Conservation (phyloP, 2,888 invertebrate genomes). For the Strigamia crassipes region DNA sequence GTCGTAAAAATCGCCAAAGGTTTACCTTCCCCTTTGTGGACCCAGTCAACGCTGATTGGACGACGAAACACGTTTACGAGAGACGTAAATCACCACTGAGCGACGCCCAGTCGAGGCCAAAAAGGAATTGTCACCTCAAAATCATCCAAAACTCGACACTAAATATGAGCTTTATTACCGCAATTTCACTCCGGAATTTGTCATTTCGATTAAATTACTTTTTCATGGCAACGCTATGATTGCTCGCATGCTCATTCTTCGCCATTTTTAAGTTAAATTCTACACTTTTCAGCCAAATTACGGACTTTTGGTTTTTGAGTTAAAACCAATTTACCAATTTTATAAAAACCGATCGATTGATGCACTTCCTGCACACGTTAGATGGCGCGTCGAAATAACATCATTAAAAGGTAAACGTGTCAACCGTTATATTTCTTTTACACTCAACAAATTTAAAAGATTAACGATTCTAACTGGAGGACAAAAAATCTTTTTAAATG, state of each 20-base stretch:
- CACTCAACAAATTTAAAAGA: not conserved
- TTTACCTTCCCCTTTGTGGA: constrained; percentile 42
- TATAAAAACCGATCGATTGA: not conserved
- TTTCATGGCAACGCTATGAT: not conserved
- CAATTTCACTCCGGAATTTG: not conserved
- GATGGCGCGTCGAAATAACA: not conserved
- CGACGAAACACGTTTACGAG: constrained; percentile 38
- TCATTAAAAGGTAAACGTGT: not conserved
- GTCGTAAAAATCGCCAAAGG: constrained; percentile 35
- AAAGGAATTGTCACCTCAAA: constrained; percentile 30
- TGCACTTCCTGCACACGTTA: not conserved
- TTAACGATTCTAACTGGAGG: not conserved
- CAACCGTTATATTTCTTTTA: not conserved
- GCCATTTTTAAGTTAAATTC: not conserved
- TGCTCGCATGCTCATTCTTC: not conserved
- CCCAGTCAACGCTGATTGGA: constrained; percentile 32
- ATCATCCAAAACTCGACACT: constrained; percentile 27
- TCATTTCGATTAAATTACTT: constrained; percentile 21
- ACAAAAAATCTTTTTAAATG: too few species aligned
- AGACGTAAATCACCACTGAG: constrained; percentile 28
- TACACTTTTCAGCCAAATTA: not conserved
- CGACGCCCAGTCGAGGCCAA: constrained; percentile 14
- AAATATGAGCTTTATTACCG: not conserved
- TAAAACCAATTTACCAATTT: too few species aligned
- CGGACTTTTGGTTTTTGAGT: too few species aligned